Evolutionary conservation across 37 sponge, comb jelly and placozoan species (phyloP).

Genomic region (Haliclona indistincta): DNA sequence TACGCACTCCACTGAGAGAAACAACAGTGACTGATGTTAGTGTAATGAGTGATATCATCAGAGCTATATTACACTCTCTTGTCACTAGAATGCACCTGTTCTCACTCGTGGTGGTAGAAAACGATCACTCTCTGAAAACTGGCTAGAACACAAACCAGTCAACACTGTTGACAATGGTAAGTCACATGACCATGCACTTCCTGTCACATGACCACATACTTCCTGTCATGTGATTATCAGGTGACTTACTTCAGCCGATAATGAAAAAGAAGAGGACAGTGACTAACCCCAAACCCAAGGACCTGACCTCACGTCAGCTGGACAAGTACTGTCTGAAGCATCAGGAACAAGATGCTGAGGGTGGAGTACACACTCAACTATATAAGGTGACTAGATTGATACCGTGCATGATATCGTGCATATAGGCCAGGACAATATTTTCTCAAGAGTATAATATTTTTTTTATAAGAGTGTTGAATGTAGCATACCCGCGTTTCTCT

Average conservation of each 20-base stretch:
- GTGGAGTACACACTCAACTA: constrained; percentile 68
- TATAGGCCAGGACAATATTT: no score
- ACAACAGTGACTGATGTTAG: no score
- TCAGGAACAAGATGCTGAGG: constrained; percentile 81
- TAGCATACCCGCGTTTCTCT: no score
- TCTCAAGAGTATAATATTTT: no score
- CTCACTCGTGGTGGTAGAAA: constrained; percentile 53
- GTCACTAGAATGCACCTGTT: neutral
- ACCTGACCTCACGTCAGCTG: constrained; percentile 55
- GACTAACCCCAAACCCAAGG: constrained; percentile 71
- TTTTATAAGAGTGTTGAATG: no score
- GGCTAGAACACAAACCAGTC: constrained; percentile 86
- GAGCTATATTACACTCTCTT: neutral
- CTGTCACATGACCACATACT: no score
- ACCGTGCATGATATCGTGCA: no score
- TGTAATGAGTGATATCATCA: no score
- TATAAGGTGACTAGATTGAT: no score
- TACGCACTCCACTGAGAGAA: neutral
- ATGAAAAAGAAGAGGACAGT: constrained; percentile 95
- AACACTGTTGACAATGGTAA: constrained; percentile 58
- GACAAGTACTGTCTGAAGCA: constrained; percentile 70
- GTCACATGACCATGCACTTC: no score
- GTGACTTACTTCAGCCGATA: constrained; percentile 82
- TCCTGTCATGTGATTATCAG: no score
- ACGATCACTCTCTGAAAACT: constrained; percentile 85